Evolutionary conservation across 23 tunicate species (phyloP), one percentile per base, ranked within the genome.

Genomic region (Diplosoma virens): DNA sequence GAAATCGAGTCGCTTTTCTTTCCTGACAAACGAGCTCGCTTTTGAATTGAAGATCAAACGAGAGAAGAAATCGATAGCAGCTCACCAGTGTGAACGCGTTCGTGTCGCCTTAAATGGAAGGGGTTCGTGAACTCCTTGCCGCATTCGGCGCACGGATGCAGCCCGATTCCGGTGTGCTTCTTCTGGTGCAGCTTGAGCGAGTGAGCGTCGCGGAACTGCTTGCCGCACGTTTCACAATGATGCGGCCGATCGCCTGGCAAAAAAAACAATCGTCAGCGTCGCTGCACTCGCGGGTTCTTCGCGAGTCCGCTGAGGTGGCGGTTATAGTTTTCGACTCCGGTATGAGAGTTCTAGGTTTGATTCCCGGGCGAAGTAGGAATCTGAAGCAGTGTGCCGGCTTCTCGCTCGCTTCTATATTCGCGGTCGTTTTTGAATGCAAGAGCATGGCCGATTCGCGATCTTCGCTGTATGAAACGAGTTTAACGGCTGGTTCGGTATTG

Each of bases 141-240:
- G 48, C 96, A 89, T 32, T 70, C 67, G 22, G 32, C 47, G 37
- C 96, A 89, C 5, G 83, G 71, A 72, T 89, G 96, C 30, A 89
- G 37, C 16, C 88, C 96, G 29, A 82, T 78, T 1, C 96, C 96
- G 0, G 96, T 89, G 80, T 89, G 96, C 26, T 56, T 82, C 46
- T 89, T 89, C 80, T 89, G 96, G 37, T 89, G 96, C 75, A 81
- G 33, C 17, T 82, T 46, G 0, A 89, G 81, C 1, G 89, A 76
- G 50, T 89, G 87, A 22, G 72, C 31, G 59, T 89, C 84, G 6
- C 80, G 77, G 41, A 89, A 89, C 37, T 89, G 96, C 24, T 78
- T 78, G 16, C 96, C 96, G 75, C 96, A 89, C 16, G 67, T 63
- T 52, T 89, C 96, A 32, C 96, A 89, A 53, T 81, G 86, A 25